Evolutionary conservation across 64 coral and sea anemone species (phyloP).

Genomic region (Anthopleura sola): DNA sequence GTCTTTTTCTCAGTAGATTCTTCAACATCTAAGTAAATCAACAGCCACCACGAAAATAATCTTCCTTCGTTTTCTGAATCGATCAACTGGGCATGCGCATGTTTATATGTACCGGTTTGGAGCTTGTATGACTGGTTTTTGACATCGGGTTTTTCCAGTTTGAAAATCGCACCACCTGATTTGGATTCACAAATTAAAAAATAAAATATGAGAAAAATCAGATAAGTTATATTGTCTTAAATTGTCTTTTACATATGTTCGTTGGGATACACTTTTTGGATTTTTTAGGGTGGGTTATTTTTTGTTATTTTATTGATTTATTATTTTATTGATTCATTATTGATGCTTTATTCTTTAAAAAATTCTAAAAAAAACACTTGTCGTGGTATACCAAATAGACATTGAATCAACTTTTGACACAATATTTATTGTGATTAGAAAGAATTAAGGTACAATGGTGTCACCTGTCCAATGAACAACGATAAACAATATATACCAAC

Average conservation of each 20-base stretch:
- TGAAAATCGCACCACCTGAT: not conserved
- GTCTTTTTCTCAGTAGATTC: constrained; percentile 7
- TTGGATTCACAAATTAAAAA: not conserved
- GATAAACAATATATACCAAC: no score
- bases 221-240: not conserved
- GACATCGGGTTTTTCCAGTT: not conserved
- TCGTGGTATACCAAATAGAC: no score
- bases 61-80: not conserved
- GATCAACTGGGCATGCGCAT: not conserved
- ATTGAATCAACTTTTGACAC: no score
- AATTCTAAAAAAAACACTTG: no score
- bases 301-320: not conserved
- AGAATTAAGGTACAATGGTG: no score
- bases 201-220: not conserved
- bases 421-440: no score
- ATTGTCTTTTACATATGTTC: not conserved
- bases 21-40: no score
- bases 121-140: not conserved
- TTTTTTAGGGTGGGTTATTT: not conserved
- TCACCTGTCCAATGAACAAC: no score
- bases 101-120: not conserved
- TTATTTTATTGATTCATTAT: no score
- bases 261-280: not conserved
- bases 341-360: no score
- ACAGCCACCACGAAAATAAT: not conserved